Evolutionary conservation across 2,888 invertebrate genomes (phyloP).

Genomic region (Bursaphelenchus okinawaensis): DNA sequence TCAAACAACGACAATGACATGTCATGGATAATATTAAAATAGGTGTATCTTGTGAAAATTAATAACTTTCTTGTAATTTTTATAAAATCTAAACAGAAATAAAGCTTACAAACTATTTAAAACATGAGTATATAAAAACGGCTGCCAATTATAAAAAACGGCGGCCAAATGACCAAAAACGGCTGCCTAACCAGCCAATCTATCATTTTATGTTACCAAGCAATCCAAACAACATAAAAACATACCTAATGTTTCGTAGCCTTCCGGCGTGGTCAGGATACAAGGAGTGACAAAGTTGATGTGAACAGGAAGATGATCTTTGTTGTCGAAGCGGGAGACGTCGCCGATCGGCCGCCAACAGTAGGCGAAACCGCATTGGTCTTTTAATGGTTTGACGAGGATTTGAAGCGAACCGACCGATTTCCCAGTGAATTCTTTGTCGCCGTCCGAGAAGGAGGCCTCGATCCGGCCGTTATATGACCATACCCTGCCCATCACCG

Average conservation of each 20-base stretch:
- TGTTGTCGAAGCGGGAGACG: constrained; percentile 29
- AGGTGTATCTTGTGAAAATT: too few species aligned
- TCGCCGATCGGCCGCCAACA: constrained; percentile 31
- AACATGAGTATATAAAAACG: too few species aligned
- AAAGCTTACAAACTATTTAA: too few species aligned
- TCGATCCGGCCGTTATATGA: constrained; percentile 24
- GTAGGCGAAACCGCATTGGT: constrained; percentile 35
- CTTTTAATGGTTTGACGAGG: constrained; percentile 28
- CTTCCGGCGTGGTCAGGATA: constrained; percentile 25
- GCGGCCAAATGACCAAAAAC: too few species aligned
- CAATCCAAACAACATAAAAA: neutral
- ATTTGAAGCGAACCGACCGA: constrained; percentile 34
- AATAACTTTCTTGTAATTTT: too few species aligned
- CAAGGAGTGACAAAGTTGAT: constrained; percentile 35
- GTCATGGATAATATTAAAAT: too few species aligned
- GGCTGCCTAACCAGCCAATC: too few species aligned
- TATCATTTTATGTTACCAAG: too few species aligned
- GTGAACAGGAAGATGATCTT: constrained; percentile 37
- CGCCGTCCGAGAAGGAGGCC: constrained; percentile 35
- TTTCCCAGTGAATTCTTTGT: constrained; percentile 31
- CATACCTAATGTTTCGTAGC: constrained; percentile 23
- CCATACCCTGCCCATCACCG: constrained; percentile 40
- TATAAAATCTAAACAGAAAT: neutral
- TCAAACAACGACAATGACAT: too few species aligned
- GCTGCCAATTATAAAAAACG: too few species aligned